Evolutionary conservation across 2,113 vertebrate genomes (phyloP).

Genomic region (Spilogale gracilis): DNA sequence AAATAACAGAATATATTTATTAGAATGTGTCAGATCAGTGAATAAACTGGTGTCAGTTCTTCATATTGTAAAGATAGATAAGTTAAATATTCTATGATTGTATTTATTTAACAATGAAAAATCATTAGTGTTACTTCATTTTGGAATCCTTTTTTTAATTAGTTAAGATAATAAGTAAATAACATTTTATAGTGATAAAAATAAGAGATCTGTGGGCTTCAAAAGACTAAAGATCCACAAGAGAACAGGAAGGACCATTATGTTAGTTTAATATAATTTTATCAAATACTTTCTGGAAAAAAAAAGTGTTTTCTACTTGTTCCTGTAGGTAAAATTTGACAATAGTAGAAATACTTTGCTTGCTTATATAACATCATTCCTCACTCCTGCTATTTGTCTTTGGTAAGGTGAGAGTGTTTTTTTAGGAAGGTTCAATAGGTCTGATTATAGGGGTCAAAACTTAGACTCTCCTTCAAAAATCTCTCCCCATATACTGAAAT

Average conservation of each 20-base stretch:
- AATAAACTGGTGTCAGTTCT: background rate
- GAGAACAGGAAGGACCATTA: background rate
- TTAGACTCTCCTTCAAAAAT: background rate
- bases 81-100: background rate
- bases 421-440: background rate
- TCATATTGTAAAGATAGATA: background rate
- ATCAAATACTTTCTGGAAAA: background rate
- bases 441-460: background rate
- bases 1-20: background rate
- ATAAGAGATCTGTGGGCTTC: background rate
- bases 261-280: background rate
- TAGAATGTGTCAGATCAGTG: background rate
- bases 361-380: background rate
- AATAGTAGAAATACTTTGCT: background rate
- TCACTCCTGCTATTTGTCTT: background rate
- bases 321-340: background rate
- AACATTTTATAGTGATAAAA: background rate
- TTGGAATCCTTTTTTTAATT: background rate
- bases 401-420: background rate
- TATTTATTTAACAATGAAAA: background rate
- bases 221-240: background rate
- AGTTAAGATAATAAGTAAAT: background rate
- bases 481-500: background rate
- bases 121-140: background rate
- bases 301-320: background rate